Evolutionary conservation across 2,888 invertebrate species (phyloP), one percentile per base, ranked within the genome.

Genomic region (Odontocolon sp.): DNA sequence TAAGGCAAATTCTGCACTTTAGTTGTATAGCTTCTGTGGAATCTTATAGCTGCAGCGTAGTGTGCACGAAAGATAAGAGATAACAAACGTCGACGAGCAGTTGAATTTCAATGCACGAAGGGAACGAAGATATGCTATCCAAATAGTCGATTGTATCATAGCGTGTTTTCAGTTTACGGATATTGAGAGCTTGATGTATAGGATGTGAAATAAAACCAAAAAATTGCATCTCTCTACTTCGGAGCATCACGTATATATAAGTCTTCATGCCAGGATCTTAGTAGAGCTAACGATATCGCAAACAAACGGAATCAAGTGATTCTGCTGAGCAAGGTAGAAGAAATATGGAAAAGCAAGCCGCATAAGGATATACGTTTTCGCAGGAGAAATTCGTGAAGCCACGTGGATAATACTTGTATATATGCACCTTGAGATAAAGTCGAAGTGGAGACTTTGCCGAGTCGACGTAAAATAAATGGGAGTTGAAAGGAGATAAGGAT

Each of bases 1-100:
- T 67, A 71, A 71, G 50, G 63, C 40, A 42, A 77, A 67, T 50
- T 68, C 11, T 50, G 67, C 61, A 71, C n/a, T 50, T 33, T 71
- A 9, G n/a, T 36, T 21, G n/a, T 23, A 36, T 11, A 26, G 52
- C 38, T 11, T 16, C n/a, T 47, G 21, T 3, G 11, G 21, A 11
- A 26, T 9, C 4, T 6, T 14, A 4, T 18, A 33, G 18, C 23
- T 42, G 31, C 6, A 36, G 31, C 36, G 31, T 36, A 1, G 31
- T 40, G 28, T 61, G 40, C 42, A 11, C 11, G 28, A 28, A 33
- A 11, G 70, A 40, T 33, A 42, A 54, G 47, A 54, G 70, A 59
- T 70, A 52, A 45, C 31, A 33, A 40, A 40, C 42, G 50, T 63
- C 31, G 50, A 28, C n/a, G 66, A 61, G 63, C 61, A 40, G 61